These are phyloP conservation scores for Erynnis tages DNA, from an alignment of 2,888 invertebrate species.

Conservation along the genomic window DNA sequence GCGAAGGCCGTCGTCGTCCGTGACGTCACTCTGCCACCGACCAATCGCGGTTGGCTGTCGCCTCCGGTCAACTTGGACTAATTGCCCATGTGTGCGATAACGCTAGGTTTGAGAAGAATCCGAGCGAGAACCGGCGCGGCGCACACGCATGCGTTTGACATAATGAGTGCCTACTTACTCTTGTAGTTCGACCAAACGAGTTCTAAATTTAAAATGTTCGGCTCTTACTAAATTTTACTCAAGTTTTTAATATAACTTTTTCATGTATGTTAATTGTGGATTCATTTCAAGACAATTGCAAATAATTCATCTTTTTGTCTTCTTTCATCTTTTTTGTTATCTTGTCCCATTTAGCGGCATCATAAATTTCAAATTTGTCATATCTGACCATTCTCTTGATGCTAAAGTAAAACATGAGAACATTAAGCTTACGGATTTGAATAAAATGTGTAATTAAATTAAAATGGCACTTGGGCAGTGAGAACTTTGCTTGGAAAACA, in stretches of 20 bases:
- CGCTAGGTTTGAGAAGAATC: conserved; percentile 70
- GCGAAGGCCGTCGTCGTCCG: conserved; percentile 76
- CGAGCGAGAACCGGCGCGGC: conserved; percentile 69
- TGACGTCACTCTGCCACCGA: conserved; percentile 72
- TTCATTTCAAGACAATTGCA: conserved; percentile 5
- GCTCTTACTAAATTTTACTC: conserved; percentile 1
- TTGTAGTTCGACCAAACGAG: conserved; percentile 1
- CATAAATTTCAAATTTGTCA: conserved; percentile 47
- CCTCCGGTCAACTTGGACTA: conserved; percentile 80
- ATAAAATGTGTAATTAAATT: conserved; percentile 69
- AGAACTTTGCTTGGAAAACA: conserved; percentile 58
- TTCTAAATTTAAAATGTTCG: conserved; percentile 1
- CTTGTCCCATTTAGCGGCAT: conserved; percentile 29
- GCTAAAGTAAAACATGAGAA: conserved; percentile 72
- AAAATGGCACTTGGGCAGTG: conserved; percentile 68
- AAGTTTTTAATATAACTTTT: conserved; percentile 2
- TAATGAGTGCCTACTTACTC: conserved; percentile 26
- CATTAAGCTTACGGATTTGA: conserved; percentile 52
- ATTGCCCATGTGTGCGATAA: conserved; percentile 81
- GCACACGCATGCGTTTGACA: conserved; percentile 41
- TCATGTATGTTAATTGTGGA: conserved; percentile 1
- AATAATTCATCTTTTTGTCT: conserved; percentile 7
- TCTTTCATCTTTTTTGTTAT: conserved; percentile 9
- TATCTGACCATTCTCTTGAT: conserved; percentile 58
- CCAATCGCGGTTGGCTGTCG: conserved; percentile 72